Evolutionary conservation across 92 coral and sea anemone species (phyloP), one percentile per base, ranked within the genome.

Genomic region (Epizoanthus scotinus): DNA sequence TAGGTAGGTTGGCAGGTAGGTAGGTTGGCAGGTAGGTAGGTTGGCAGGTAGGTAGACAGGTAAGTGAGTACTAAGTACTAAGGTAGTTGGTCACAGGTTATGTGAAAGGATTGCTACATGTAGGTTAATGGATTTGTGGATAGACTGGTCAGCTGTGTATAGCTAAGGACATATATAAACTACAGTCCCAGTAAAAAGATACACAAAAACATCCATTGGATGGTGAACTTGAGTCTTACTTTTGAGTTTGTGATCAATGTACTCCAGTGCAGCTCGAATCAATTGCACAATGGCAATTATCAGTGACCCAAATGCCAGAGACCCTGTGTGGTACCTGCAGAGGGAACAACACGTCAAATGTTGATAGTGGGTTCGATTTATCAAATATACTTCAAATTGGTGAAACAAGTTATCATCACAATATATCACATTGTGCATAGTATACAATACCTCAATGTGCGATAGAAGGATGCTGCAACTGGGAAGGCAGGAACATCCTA

Each of bases 211-310:
- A 52, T 14, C 53, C n/a, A 20, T 70, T 38, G 10, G 49, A 70
- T 3, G 34, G 22, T 0, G 42, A 8, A 8, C 0, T 17, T 22
- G 58, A 1, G 49, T 26, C 18, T 58, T 92, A 94, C 99, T 93
- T 77, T 70, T 91, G 62, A 95, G 91, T 57, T 93, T 93, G 63
- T 88, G 96, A 78, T 95, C 98, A 6, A 95, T 17, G 77, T 95
- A 95, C 63, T 95, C 99, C 83, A 95, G 78, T 6, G 82, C 90
- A 5, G 90, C 98, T 58, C 99, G 68, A 68, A 95, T 91, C 69
- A 95, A 65, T 91, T 95, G 99, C 0, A 95, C 99, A 42, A 95
- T 91, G 56, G 99, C 99, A 65, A 95, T 93, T 87, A 95, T 93
- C 12, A 94, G 96, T 22, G 99, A 94, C 21, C 99, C 99, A 86